Evolutionary conservation across 2,113 vertebrate species (phyloP), one percentile per base, ranked within the genome.

Genomic region (Cynopterus brachyotis): DNA sequence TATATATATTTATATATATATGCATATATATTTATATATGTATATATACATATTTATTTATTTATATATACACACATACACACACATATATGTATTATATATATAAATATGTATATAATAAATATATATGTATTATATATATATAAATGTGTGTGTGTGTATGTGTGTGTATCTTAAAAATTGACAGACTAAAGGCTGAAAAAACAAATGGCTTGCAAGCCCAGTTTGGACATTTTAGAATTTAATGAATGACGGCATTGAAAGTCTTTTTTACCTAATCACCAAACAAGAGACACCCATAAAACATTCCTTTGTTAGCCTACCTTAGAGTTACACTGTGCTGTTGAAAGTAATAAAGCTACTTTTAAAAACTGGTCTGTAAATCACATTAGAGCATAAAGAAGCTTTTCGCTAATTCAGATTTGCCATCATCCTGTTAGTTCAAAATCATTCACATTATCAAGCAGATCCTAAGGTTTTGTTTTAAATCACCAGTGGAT

Each of bases 291-390:
- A 80, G n/a, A 88, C 66, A 73, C 4, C 3, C 62, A 84, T 42
- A 35, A 73, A 53, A 70, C 3, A 50, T 19, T 90, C 62, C 19
- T 88, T 92, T 85, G n/a, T 45, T 82, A 50, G 15, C 19, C 28
- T 92, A 17, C 59, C 9, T 83, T 53, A 67, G 50, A 72, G 76
- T 64, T 80, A 85, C 0, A 82, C 28, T n/a, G 45, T 81, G 30
- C 66, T 86, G 94, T 92, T 79, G 28, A 80, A 88, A 94, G 45
- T 53, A 60, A 55, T 87, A 45, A 28, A 93, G 79, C 12, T 42
- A 28, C 69, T 89, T 95, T 84, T 35, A n/a, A 79, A 94, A 91
- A 84, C 11, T 75, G 26, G 66, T 55, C 26, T 62, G 55, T 66
- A 89, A 26, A 37, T 87, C 20, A 78, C 16, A 67, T 53, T 70